These are phyloP conservation scores for Papilio polyxenes DNA, from an alignment of 1,140 invertebrate species.

Conservation along the genomic window DNA sequence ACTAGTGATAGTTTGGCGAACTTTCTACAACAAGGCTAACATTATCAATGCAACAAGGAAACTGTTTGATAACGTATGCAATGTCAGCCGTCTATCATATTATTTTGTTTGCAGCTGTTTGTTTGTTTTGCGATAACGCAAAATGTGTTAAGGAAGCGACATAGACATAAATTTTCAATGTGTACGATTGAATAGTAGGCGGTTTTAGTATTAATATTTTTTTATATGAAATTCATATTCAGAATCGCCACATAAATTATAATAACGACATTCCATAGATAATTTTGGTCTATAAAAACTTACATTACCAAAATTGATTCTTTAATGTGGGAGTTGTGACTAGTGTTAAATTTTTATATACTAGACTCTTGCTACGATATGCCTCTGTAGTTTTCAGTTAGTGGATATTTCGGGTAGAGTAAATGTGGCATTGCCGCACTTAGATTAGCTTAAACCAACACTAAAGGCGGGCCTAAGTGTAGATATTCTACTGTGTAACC, in stretches of 20 bases:
- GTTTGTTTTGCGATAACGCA: constrained; percentile 26
- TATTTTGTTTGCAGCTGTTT: constrained; percentile 8
- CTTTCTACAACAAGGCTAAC: constrained; percentile 5
- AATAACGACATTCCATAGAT: constrained; percentile 31
- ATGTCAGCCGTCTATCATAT: constrained; percentile 28
- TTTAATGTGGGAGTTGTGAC: not conserved
- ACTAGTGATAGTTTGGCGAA: not conserved
- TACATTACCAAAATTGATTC: not conserved
- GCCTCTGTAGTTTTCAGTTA: not conserved
- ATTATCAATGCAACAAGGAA: constrained; percentile 35
- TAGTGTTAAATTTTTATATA: not conserved
- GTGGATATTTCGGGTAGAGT: not conserved
- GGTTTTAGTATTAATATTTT: not conserved
- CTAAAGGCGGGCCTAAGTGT: no score
- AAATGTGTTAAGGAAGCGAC: constrained; percentile 22
- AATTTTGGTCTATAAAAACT: constrained; percentile 11
- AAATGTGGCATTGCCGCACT: not conserved
- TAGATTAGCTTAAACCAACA: no score
- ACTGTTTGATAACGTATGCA: constrained; percentile 32
- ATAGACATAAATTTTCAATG: not conserved
- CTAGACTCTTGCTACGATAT: not conserved
- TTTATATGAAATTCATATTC: constrained; percentile 32
- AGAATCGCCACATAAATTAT: constrained; percentile 5
- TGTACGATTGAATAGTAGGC: not conserved
- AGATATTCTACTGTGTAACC: no score